These are phyloP conservation scores for Fringilla coelebs DNA, from an alignment of 2,797 vertebrate species.

Conservation along the genomic window DNA sequence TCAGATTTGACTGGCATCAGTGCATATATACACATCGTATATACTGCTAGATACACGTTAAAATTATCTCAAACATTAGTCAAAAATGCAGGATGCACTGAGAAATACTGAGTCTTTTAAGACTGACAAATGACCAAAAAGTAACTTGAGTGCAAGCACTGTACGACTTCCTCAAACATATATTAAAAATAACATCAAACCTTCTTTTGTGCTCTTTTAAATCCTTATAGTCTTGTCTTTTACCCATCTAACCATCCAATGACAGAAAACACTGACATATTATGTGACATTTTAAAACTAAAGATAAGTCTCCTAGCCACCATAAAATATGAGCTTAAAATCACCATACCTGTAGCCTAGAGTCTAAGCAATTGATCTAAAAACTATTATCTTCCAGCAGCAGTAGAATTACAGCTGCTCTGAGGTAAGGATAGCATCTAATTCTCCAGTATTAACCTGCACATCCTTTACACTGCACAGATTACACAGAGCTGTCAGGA, in stretches of 20 bases:
- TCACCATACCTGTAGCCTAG: neutral
- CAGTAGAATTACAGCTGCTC: conserved; percentile 9
- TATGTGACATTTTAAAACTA: neutral
- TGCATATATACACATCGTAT: neutral
- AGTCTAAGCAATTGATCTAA: conserved; percentile 42
- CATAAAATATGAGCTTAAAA: conserved; percentile 25
- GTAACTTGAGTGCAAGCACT: neutral
- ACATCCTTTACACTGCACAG: conserved; percentile 27
- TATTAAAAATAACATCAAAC: neutral
- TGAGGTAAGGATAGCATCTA: conserved; percentile 29
- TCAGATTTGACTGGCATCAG: neutral
- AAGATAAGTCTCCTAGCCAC: neutral
- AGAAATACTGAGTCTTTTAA: neutral
- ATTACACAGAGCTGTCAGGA: neutral
- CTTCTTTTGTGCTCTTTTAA: neutral
- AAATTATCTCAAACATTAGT: neutral
- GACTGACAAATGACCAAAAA: neutral
- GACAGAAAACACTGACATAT: neutral
- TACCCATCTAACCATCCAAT: neutral
- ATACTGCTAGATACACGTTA: neutral
- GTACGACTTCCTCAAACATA: neutral
- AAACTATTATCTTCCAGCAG: conserved; percentile 35
- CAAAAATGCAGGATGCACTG: neutral
- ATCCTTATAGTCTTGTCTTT: neutral
- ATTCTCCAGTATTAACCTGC: conserved; percentile 35